phyloP scores from a whole-genome alignment of 2,113 vertebrate genomes.

The Callaeas wilsoni region DNA sequence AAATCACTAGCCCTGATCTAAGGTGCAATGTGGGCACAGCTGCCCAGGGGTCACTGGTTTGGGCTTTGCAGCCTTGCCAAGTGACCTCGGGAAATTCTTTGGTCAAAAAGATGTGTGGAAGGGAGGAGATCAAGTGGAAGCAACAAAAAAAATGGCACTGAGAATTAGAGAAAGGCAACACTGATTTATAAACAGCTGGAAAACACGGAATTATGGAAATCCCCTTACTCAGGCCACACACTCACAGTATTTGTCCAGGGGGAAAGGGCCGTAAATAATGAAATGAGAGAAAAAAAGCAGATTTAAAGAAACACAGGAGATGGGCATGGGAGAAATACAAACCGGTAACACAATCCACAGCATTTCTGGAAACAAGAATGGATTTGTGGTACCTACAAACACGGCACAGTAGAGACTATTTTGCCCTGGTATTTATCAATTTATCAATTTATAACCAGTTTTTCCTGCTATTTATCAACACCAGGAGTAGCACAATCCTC shows the following conservation, averaged over 20 bases:
- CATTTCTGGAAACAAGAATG: background rate
- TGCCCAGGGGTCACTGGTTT: background rate
- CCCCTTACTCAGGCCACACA: background rate
- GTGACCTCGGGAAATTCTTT: background rate
- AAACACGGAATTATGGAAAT: background rate
- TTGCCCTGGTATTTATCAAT: background rate
- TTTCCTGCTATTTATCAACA: background rate
- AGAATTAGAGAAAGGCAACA: background rate
- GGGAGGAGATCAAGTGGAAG: background rate
- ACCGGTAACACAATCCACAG: accelerated
- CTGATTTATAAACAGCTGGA: background rate
- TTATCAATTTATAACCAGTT: background rate
- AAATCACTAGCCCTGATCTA: background rate
- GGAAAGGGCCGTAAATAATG: background rate
- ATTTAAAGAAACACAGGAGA: background rate
- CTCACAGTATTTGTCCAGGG: background rate
- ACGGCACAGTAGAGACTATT: accelerated
- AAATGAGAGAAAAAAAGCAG: background rate
- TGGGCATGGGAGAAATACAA: background rate
- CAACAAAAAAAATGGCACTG: background rate
- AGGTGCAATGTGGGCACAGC: background rate
- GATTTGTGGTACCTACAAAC: background rate
- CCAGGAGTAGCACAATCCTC: background rate
- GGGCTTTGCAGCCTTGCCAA: background rate
- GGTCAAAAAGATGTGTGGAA: background rate